Base-by-base conservation (phyloP, 2,888 invertebrate species). In the Gonocerus acuteangulatus region DNA sequence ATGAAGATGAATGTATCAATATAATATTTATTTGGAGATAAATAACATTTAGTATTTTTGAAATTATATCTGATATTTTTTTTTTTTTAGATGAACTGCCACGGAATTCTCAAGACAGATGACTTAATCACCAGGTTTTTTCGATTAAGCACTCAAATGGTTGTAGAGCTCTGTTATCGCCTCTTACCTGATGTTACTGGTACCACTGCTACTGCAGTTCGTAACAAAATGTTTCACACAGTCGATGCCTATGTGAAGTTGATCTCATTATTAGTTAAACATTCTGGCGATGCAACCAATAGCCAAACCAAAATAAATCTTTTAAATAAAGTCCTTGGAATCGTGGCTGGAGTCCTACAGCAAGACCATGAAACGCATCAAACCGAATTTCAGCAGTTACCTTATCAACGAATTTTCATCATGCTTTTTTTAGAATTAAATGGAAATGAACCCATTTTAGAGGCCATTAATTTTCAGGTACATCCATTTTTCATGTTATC, bases 111-210 rank as follows among this genome's bases (percentile, higher is more conserved):
- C 57, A 96, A 96, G 75, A 95, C 95, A 0, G 99, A 99, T 72
- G 97, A 99, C 72, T 80, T 95, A 71, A 95, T 99, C 65, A 94
- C 95, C 0, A 79, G 96, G 62, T 99, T 99, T 79, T 96, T 99
- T 80, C 84, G 97, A 45, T 83, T 96, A 64, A 94, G 95, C 60
- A 94, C 95, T 0, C 95, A 96, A 74, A 87, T 95, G 81, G 96
- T 96, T 74, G 89, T 96, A 1, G 95, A 96, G 73, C 83, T 92
- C 62, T 93, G 95, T 36, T 95, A 95, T 73, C 83, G 94, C 62
- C 83, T 85, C 57, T 76, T 93, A 9, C 80, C 81, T 4, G 93
- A 94, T 67, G 85, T 86, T 36, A 77, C 80, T 45, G 75, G 80
- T 63, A 81, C 82, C 42, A 80, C 82, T 0, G 63, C 68, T 2